Evolutionary conservation across 2,888 invertebrate genomes (phyloP), one percentile per base, ranked within the genome.

Genomic region (Drosophila paracracens): DNA sequence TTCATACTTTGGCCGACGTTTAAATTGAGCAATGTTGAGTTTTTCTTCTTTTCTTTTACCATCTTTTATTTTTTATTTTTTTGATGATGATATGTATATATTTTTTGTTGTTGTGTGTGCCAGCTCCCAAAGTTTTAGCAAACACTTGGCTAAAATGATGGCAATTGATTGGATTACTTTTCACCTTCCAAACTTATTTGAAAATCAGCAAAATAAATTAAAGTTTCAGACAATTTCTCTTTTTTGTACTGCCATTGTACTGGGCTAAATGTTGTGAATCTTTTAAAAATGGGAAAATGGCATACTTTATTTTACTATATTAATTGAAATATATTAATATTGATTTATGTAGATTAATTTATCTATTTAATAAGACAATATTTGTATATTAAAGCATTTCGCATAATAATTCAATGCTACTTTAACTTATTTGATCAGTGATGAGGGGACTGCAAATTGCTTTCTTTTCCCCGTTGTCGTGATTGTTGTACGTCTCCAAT

Each of bases 1-100:
- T 83, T 80, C 74, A 85, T 83, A 83, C 80, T 83, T 77, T 52
- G 48, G 58, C 38, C 52, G 71, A 62, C 65, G 74, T 70, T 81
- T 70, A 81, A 81, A 81, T 81, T 81, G 79, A 74, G 76, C 73
- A 70, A 71, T 74, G 61, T 64, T 67, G 57, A 70, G 43, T 51
- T 65, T 48, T 36, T 50, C 54, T 51, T 69, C 31, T 56, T 25
- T 52, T 10, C 27, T n/a, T 46, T 25, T 40, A 3, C 31, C 25
- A 46, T 31, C 16, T 29, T 2, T 43, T 40, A 10, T 67, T 53
- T 38, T 50, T 31, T 6, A 27, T 33, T 33, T 35, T 48, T 48
- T 18, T 25, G 13, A 40, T 40, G 57, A 57, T 63, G 48, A 38
- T 58, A 38, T 51, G 46, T 36, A 38, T 38, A 43, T 73, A 16